Evolutionary conservation across 2,797 vertebrate species (phyloP).

Genomic region (Ceryle rudis): DNA sequence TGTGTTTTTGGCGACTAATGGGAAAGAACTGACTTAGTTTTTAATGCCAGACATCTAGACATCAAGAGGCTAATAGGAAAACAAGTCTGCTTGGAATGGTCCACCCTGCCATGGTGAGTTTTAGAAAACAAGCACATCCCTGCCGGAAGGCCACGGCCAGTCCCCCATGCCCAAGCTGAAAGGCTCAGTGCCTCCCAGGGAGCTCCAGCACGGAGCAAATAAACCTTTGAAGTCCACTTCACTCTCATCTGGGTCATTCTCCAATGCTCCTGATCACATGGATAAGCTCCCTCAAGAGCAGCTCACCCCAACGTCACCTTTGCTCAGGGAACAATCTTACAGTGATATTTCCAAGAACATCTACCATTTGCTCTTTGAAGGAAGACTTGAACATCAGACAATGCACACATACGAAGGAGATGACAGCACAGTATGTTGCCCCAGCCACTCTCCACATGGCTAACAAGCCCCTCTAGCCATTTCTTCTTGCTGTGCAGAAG

Average conservation of each 20-base stretch:
- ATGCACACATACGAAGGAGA: fast-evolving
- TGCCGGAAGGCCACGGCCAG: background rate
- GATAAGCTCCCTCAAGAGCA: fast-evolving
- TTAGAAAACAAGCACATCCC: background rate
- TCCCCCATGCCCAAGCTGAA: background rate
- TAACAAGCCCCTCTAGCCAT: background rate
- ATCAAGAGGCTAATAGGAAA: background rate
- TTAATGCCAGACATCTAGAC: background rate
- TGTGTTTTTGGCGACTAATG: background rate
- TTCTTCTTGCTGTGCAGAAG: background rate
- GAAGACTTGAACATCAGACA: background rate
- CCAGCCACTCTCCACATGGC: fast-evolving
- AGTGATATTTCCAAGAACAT: background rate
- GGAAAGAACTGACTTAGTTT: background rate
- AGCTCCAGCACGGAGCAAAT: background rate
- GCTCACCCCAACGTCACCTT: fast-evolving
- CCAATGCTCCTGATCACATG: fast-evolving
- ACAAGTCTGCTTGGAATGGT: no score
- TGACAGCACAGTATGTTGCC: background rate
- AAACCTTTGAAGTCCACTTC: background rate
- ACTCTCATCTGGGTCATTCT: background rate
- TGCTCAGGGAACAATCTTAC: background rate
- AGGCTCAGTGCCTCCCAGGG: background rate
- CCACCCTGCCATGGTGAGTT: background rate
- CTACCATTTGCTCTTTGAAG: background rate